phyloP scores from a whole-genome alignment of 1,140 invertebrate species.

The Saxidomus purpurata region DNA sequence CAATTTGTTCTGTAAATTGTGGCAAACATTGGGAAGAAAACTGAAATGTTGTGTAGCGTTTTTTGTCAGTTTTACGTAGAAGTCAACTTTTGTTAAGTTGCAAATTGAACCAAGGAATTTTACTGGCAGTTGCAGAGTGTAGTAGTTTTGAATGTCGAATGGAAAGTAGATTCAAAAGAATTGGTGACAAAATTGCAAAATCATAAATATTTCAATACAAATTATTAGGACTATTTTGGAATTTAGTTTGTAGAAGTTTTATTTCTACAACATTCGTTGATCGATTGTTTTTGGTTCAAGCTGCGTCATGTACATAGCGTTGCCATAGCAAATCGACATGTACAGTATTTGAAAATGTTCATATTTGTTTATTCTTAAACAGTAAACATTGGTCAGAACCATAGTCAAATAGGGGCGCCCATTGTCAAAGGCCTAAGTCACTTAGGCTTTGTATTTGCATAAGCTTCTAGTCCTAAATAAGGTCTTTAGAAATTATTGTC shows the following conservation, averaged over 20 bases:
- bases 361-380: slow-evolving; percentile 55
- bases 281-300: not conserved
- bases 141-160: too few relatives aligned
- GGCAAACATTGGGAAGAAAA: not conserved
- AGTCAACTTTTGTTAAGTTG: not conserved
- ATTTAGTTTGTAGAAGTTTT: too few relatives aligned
- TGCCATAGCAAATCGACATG: slow-evolving; percentile 44
- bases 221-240: too few relatives aligned
- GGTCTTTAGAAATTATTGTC: slow-evolving; percentile 52
- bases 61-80: not conserved
- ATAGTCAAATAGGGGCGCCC: slow-evolving; percentile 32
- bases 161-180: too few relatives aligned
- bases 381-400: slow-evolving; percentile 47
- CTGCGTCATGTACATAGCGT: not conserved
- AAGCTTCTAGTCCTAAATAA: slow-evolving; percentile 23
- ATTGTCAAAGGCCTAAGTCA: slow-evolving; percentile 36
- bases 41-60: not conserved
- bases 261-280: too few relatives aligned
- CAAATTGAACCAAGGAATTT: not conserved
- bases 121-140: too few relatives aligned
- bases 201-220: too few relatives aligned
- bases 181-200: too few relatives aligned
- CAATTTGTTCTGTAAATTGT: slow-evolving; percentile 13
- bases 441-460: slow-evolving; percentile 35
- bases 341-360: slow-evolving; percentile 37